These are phyloP conservation scores for Cyanocitta stelleri DNA, from an alignment of 2,113 vertebrate genomes.

Conservation along the genomic window DNA sequence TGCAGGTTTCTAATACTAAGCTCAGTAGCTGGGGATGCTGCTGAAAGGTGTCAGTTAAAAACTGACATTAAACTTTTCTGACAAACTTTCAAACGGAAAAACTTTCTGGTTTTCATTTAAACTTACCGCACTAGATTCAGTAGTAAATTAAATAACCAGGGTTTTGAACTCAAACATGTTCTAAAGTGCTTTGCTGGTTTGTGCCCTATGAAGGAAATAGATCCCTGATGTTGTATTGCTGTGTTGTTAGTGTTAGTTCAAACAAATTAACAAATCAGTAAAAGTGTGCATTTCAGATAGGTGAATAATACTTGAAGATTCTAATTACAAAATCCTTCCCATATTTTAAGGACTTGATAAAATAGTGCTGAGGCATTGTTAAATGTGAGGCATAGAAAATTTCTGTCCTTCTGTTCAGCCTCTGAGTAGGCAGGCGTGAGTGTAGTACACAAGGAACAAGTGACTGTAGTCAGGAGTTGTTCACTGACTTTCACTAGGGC, in stretches of 20 bases:
- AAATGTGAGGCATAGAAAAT: not conserved
- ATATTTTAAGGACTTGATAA: not conserved
- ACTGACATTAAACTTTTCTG: not conserved
- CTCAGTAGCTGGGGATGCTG: not conserved
- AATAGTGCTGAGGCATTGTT: not conserved
- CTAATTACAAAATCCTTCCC: not conserved
- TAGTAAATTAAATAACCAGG: not conserved
- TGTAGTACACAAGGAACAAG: not conserved
- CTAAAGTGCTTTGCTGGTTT: not conserved
- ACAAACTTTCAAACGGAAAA: no score
- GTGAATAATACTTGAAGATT: not conserved
- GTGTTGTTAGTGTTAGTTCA: not conserved
- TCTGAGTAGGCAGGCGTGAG: not conserved
- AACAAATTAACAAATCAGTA: not conserved
- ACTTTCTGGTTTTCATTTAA: not conserved
- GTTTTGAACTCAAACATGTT: not conserved
- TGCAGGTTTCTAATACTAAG: not conserved
- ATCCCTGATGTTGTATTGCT: not conserved
- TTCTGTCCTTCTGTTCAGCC: not conserved
- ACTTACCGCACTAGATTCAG: not conserved
- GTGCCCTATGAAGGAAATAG: not conserved
- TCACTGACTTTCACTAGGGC: not conserved
- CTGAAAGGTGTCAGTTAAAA: not conserved
- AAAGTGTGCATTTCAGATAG: not conserved
- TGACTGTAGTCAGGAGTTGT: not conserved